Base-by-base conservation (phyloP, 2,888 invertebrate species). In the Drosophila siamana region DNA sequence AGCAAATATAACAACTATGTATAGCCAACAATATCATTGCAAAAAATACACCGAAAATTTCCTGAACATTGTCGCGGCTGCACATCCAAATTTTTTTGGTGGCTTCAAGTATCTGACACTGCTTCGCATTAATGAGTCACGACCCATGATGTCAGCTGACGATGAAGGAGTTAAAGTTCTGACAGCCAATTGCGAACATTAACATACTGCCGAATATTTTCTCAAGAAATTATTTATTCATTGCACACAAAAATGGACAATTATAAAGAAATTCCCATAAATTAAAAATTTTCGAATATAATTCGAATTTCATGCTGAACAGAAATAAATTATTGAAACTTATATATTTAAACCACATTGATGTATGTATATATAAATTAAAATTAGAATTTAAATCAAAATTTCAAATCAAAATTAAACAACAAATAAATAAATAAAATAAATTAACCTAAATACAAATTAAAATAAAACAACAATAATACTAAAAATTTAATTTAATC, bases 61-160 rank as follows among this genome's bases (percentile, higher is more conserved):
- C 55, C 72, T 63, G 51, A 71, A 67, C 33, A 38, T 46, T 30
- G 15, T 67, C 51, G 33, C 47, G 60, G 70, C 44, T 30, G 15
- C 7, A 36, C 19, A 13, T 46, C 15, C 15, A 26, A 38, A 33
- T 16, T n/a, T 33, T 28, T 8, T 51, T 22, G 22, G 4, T 22
- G 4, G 9, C 30, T 46, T 16, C 15, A 15, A 38, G 15, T 11
- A 7, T 4, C 30, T 4, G 30, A 9, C 30, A 1, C 4, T n/a
- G 30, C 30, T 33, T 16, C 7, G 11, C n/a, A 30, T 11, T 19
- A 0, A n/a, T 30, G 26, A 28, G 5, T 30, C 7, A 47, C 11
- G 6, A 7, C 2, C 1, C 2, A 13, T 38, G 13, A 33, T 5
- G n/a, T 33, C 33, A n/a, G 11, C 4, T n/a, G 33, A 11, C 4